phyloP scores from a whole-genome alignment of 2,888 invertebrate species.

The Troides aeacus region DNA sequence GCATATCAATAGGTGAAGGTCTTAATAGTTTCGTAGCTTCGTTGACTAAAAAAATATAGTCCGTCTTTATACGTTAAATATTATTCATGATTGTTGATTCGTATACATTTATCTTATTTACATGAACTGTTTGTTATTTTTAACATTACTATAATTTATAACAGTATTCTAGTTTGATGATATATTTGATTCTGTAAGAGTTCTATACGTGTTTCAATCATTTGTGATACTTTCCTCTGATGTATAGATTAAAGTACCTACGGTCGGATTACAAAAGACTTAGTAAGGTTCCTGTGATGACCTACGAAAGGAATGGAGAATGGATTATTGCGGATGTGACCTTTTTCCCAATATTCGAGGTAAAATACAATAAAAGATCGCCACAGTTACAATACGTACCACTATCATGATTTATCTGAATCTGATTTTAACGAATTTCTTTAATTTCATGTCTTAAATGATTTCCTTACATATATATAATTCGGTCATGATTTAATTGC shows the following conservation, averaged over 20 bases:
- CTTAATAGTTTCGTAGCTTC: too few relatives aligned
- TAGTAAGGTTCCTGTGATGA: constrained; percentile 39
- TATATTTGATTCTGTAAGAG: constrained; percentile 27
- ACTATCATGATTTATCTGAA: constrained; percentile 12
- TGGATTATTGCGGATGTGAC: constrained; percentile 36
- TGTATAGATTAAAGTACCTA: constrained; percentile 31
- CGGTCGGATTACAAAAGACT: constrained; percentile 42
- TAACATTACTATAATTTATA: too few relatives aligned
- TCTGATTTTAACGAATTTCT: neutral
- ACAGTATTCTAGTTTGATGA: neutral
- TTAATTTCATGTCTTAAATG: too few relatives aligned
- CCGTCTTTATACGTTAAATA: too few relatives aligned
- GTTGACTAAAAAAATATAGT: too few relatives aligned
- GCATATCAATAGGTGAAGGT: too few relatives aligned
- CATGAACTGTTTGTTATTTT: too few relatives aligned
- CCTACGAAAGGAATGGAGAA: constrained; percentile 38
- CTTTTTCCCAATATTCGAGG: constrained; percentile 33
- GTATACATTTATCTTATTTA: too few relatives aligned
- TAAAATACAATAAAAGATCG: constrained; percentile 30
- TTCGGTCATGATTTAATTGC: too few relatives aligned
- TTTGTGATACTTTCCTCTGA: constrained; percentile 33
- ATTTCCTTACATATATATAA: too few relatives aligned
- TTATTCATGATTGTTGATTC: too few relatives aligned
- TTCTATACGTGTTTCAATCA: constrained; percentile 31
- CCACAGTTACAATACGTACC: constrained; percentile 21